Evolutionary conservation across 2,113 vertebrate species (phyloP).

Genomic region (Corydoras sp.): DNA sequence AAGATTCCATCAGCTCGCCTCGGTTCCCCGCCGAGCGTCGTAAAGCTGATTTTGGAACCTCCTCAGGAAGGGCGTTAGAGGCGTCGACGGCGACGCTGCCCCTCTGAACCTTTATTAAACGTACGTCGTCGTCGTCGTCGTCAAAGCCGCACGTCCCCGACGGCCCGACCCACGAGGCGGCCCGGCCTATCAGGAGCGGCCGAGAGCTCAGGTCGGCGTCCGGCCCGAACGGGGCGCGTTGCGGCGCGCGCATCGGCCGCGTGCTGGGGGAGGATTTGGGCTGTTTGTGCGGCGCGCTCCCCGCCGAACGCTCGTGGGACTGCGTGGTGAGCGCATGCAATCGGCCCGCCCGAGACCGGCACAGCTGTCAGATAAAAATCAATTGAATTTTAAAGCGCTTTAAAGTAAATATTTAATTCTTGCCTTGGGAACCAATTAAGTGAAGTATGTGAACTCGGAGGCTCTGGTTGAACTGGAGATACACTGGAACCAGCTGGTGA

Average conservation of each 20-base stretch:
- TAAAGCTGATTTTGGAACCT: too few relatives aligned
- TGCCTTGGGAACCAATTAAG: slow-evolving; percentile 63
- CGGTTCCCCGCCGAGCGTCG: too few relatives aligned
- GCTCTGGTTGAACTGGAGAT: slow-evolving; percentile 56
- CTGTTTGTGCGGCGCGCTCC: slow-evolving; percentile 45
- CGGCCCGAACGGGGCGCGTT: slow-evolving; percentile 10
- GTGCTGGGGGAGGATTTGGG: slow-evolving; percentile 40
- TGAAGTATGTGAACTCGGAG: slow-evolving; percentile 53
- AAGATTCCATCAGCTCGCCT: too few relatives aligned
- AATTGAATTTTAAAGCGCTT: slow-evolving; percentile 61
- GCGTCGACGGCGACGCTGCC: too few relatives aligned
- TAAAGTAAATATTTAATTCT: slow-evolving; percentile 63
- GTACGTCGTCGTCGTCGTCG: too few relatives aligned
- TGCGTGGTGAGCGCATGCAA: slow-evolving; percentile 48
- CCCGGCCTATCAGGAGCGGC: slow-evolving; percentile 25
- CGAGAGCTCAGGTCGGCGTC: slow-evolving; percentile 45
- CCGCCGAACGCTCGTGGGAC: slow-evolving; percentile 44
- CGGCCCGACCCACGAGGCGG: too few relatives aligned
- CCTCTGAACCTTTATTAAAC: too few relatives aligned
- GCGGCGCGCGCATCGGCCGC: neutral
- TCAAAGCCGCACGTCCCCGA: too few relatives aligned
- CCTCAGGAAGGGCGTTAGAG: too few relatives aligned
- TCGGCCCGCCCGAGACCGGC: slow-evolving; percentile 51
- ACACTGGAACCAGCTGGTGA: slow-evolving; percentile 56
- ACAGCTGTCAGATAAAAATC: slow-evolving; percentile 62